Conservation (phyloP, 1,140 invertebrate genomes). For the Megalopta genalis region DNA sequence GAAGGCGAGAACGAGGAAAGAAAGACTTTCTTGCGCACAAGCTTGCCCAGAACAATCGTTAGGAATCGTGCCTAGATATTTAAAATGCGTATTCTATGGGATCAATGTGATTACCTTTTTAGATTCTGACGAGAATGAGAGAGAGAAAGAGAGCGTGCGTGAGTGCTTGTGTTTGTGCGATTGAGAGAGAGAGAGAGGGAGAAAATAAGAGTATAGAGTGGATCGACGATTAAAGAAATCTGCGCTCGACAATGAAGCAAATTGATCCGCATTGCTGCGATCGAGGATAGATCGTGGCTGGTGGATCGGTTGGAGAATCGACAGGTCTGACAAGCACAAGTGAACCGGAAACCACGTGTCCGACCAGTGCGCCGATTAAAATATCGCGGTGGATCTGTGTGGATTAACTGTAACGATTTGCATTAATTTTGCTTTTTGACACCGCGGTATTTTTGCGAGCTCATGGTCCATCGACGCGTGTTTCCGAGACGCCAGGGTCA, state of each 20-base stretch:
- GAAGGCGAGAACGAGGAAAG: conserved; percentile 28
- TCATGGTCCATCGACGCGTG: neutral
- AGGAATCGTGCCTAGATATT: conserved; percentile 76
- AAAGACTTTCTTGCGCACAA: conserved; percentile 64
- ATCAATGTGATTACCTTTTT: conserved; percentile 72
- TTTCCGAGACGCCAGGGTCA: neutral
- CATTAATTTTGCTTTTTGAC: too few relatives aligned
- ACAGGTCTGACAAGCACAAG: neutral
- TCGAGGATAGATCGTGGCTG: neutral
- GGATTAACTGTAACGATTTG: too few relatives aligned
- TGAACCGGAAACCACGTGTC: neutral
- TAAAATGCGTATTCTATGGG: conserved; percentile 74
- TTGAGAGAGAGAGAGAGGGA: conserved; percentile 3
- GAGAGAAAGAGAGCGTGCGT: conserved; percentile 35
- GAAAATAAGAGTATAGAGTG: conserved; percentile 7
- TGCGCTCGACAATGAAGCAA: conserved; percentile 13
- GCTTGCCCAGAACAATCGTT: conserved; percentile 72
- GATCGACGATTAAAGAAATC: neutral
- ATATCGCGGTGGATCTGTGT: neutral
- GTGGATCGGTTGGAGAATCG: neutral
- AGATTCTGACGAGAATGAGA: conserved; percentile 23
- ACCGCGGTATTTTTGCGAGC: neutral
- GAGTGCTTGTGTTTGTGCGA: neutral
- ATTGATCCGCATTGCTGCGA: conserved; percentile 16
- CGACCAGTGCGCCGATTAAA: neutral